Percentiles rank a stretch among this genome's conserved stretches.
phyloP scores from a whole-genome alignment of 1,140 invertebrate species.

The Patella vulgata region DNA sequence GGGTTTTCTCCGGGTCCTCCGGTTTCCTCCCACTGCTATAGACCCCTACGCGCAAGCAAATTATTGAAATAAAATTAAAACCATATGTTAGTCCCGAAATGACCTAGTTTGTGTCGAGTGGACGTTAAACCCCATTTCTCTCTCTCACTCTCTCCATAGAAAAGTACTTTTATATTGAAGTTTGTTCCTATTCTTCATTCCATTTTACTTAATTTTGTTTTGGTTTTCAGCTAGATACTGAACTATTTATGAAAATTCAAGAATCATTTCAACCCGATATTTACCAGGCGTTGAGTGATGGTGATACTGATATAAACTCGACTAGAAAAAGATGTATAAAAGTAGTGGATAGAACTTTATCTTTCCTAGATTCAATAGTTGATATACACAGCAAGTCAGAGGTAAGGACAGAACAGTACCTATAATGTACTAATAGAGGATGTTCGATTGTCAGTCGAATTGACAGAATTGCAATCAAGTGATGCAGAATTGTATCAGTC shows the following conservation, averaged over 20 bases:
- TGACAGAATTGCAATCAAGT: no score
- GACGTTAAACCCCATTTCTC: no score
- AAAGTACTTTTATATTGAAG: conserved; percentile 9
- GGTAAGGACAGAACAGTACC: no score
- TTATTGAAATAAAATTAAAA: no score
- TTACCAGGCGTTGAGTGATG: conserved; percentile 82
- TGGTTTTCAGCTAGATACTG: conserved; percentile 69
- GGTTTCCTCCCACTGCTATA: no score
- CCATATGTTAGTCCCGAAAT: no score
- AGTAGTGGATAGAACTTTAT: conserved; percentile 65
- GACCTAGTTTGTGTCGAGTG: no score
- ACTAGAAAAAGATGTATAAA: conserved; percentile 77
- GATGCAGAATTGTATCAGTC: no score
- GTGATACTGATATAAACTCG: conserved; percentile 78
- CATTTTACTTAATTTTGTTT: conserved; percentile 7
- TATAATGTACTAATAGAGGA: conserved; percentile 3
- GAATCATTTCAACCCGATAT: conserved; percentile 81
- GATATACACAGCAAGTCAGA: conserved; percentile 47
- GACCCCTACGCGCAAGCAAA: no score
- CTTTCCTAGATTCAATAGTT: conserved; percentile 56
- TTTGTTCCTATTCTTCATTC: neutral
- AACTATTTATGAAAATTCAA: conserved; percentile 79
- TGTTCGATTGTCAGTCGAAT: no score
- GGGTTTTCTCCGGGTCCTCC: no score
- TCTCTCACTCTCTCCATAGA: neutral